Conservation (phyloP, 2,797 vertebrate genomes). For the Apogon hyalosoma region DNA sequence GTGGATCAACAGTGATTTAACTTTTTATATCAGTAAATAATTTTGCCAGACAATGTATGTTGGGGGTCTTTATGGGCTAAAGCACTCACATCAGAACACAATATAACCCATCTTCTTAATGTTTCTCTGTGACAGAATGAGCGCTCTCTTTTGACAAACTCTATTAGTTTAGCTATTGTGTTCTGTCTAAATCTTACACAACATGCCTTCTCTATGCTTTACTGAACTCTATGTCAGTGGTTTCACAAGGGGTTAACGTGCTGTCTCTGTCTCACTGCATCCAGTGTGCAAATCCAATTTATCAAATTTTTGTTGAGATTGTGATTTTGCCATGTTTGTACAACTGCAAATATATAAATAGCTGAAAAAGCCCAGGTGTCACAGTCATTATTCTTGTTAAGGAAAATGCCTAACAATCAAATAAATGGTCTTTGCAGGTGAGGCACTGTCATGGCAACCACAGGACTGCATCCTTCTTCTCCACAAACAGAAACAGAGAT, state of each 20-base stretch:
- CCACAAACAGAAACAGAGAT: slow-evolving; percentile 17
- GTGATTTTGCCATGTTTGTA: not conserved
- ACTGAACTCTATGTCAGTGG: slow-evolving; percentile 16
- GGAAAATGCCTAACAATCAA: not conserved
- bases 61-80: not conserved
- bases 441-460: slow-evolving; percentile 2
- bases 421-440: not conserved
- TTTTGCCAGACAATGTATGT: no score
- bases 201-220: not conserved
- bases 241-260: slow-evolving; percentile 21
- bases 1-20: no score
- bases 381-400: slow-evolving; percentile 7
- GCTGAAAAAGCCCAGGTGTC: not conserved
- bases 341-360: slow-evolving; percentile 3
- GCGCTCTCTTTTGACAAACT: no score
- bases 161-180: not conserved
- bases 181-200: not conserved
- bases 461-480: slow-evolving; percentile 1
- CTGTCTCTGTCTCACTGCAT: slow-evolving; percentile 4
- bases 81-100: not conserved
- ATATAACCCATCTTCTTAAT: not conserved
- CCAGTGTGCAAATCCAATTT: not conserved
- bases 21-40: no score
- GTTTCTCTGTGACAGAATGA: not conserved
- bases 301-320: slow-evolving; percentile 7